phyloP scores from a whole-genome alignment of 2,888 invertebrate genomes.

The Cheilosia vulpina region DNA sequence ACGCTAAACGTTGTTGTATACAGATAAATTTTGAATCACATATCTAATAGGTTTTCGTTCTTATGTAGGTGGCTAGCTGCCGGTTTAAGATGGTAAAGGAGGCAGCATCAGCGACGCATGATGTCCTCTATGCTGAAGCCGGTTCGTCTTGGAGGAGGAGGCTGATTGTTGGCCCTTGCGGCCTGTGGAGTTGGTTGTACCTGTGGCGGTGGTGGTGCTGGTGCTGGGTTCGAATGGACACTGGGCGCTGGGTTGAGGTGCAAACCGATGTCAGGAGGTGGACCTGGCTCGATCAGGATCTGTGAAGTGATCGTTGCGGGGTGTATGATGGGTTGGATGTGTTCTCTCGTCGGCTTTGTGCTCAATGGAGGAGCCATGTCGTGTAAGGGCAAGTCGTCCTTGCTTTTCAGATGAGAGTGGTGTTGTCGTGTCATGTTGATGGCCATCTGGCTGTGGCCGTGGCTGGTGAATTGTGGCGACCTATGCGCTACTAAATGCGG shows the following conservation, averaged over 20 bases:
- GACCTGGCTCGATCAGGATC: conserved; percentile 66
- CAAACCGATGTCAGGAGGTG: conserved; percentile 61
- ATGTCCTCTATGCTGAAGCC: conserved; percentile 96
- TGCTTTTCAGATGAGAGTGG: conserved; percentile 54
- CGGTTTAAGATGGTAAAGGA: conserved; percentile 34
- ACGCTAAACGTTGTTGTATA: conserved; percentile 37
- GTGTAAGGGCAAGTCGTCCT: conserved; percentile 57
- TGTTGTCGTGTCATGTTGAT: conserved; percentile 82
- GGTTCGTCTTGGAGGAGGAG: conserved; percentile 86
- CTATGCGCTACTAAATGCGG: conserved; percentile 75
- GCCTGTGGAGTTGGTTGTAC: conserved; percentile 69
- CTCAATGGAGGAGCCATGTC: conserved; percentile 58
- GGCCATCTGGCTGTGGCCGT: conserved; percentile 62
- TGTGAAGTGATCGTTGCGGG: conserved; percentile 66
- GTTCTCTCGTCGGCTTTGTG: conserved; percentile 44
- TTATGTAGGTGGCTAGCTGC: conserved; percentile 59
- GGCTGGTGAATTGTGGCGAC: conserved; percentile 47
- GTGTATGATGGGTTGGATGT: conserved; percentile 63
- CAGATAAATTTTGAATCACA: conserved; percentile 72
- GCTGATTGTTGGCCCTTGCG: conserved; percentile 68
- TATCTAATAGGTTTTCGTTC: conserved; percentile 61
- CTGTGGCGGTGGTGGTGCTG: conserved; percentile 62
- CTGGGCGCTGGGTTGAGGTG: conserved; percentile 47
- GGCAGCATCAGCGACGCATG: conserved; percentile 89
- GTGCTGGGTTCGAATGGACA: conserved; percentile 65